A percentile compares a stretch with the other conserved stretches of the same genome.
Evolutionary conservation across 2,113 vertebrate species (phyloP).

Genomic region (Myiopsitta monachus): DNA sequence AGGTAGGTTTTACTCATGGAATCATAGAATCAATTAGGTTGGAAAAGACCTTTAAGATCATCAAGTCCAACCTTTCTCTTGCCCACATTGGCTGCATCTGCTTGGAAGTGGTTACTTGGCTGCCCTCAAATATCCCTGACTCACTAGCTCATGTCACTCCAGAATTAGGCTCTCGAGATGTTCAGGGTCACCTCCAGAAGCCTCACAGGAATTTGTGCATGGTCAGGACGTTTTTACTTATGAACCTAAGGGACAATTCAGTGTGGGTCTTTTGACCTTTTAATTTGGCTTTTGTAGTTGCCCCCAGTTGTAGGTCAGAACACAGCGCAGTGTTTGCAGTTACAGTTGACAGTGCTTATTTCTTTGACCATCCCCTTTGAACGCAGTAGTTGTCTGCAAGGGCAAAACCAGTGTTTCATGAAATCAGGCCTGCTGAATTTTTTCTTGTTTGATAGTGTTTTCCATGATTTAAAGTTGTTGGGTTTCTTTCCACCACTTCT

Average conservation of each 20-base stretch:
- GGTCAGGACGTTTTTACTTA: not conserved
- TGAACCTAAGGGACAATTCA: not conserved
- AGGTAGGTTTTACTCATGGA: conserved; percentile 70
- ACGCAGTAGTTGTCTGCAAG: not conserved
- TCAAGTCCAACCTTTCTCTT: not conserved
- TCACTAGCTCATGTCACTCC: not conserved
- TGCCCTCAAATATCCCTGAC: not conserved
- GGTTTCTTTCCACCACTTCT: accelerated
- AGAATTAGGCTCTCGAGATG: not conserved
- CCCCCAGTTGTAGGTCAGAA: not conserved
- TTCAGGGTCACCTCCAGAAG: not conserved
- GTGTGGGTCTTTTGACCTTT: not conserved
- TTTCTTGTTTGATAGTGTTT: not conserved
- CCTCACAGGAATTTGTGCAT: not conserved
- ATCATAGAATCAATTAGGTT: not conserved
- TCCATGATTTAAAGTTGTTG: not conserved
- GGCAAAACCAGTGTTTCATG: not conserved
- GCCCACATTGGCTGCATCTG: not conserved
- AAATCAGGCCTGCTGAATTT: not conserved
- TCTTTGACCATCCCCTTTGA: not conserved
- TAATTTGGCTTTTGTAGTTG: not conserved
- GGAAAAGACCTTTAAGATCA: not conserved
- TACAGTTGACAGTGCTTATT: not conserved
- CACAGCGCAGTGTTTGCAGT: not conserved
- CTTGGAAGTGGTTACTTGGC: not conserved